Percentiles rank a stretch among this genome's conserved stretches.
These are phyloP conservation scores for Sialia sialis DNA, from an alignment of 2,113 vertebrate genomes.

Conservation along the genomic window DNA sequence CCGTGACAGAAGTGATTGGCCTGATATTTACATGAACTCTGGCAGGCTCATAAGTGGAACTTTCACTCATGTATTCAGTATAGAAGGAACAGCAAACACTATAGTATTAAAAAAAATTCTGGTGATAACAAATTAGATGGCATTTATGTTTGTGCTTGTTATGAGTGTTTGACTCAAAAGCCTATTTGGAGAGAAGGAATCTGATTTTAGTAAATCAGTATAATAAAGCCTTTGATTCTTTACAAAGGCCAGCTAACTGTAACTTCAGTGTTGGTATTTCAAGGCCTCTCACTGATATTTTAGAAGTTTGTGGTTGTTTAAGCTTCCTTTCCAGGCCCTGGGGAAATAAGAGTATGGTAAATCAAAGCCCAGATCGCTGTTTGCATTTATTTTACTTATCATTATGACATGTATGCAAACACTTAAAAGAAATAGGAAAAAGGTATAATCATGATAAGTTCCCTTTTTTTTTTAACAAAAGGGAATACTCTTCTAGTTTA, in stretches of 20 bases:
- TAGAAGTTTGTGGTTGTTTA: conserved; percentile 73
- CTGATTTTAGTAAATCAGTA: conserved; percentile 71
- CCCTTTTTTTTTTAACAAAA: conserved; percentile 33
- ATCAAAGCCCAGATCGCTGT: conserved; percentile 65
- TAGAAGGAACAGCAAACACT: not conserved
- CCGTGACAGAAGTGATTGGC: not conserved
- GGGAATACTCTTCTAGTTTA: conserved; percentile 3
- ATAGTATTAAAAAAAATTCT: conserved; percentile 6
- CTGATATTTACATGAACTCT: conserved; percentile 3
- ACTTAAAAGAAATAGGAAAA: conserved; percentile 59
- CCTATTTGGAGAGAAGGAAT: conserved; percentile 59
- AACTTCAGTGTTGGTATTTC: conserved; percentile 72
- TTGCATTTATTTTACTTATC: conserved; percentile 73
- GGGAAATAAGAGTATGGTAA: conserved; percentile 73
- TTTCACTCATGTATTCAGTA: not conserved
- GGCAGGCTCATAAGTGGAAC: not conserved
- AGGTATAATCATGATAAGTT: conserved; percentile 41
- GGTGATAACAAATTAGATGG: conserved; percentile 54
- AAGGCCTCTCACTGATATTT: conserved; percentile 68
- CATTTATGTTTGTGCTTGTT: conserved; percentile 67
- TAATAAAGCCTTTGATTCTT: conserved; percentile 72
- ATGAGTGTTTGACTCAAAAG: conserved; percentile 62
- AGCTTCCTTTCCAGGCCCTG: conserved; percentile 69
- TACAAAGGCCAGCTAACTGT: conserved; percentile 59
- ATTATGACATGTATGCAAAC: conserved; percentile 65